phyloP scores from a whole-genome alignment of 2,113 vertebrate genomes.

The Misgurnus mizolepis region DNA sequence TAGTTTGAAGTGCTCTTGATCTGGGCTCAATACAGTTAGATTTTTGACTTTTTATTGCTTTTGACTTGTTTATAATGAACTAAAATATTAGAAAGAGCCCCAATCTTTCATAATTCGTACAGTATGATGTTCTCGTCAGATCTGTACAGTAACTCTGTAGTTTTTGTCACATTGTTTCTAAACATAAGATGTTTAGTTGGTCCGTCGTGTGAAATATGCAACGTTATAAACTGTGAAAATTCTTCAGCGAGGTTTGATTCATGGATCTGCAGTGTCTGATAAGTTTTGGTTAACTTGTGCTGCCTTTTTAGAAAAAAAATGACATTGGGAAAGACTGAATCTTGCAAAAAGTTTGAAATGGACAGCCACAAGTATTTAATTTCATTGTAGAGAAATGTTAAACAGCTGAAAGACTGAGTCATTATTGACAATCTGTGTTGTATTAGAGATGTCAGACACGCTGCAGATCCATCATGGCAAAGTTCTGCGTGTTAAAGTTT shows the following conservation, averaged over 20 bases:
- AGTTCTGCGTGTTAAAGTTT: background rate
- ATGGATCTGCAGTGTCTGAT: background rate
- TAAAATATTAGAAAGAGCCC: background rate
- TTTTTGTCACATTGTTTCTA: background rate
- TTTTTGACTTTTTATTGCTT: background rate
- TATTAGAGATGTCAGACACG: background rate
- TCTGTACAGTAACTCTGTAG: background rate
- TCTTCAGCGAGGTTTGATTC: conserved; percentile 5
- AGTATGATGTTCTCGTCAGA: background rate
- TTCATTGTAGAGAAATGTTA: background rate
- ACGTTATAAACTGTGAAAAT: conserved; percentile 20
- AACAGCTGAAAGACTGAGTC: background rate
- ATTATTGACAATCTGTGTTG: conserved; percentile 8
- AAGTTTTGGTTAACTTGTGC: background rate
- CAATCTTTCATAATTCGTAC: background rate
- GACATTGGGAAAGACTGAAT: too few relatives aligned
- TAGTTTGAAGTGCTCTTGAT: conserved; percentile 56
- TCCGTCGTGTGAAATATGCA: conserved; percentile 18
- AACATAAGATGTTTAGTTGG: background rate
- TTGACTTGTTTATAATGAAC: background rate
- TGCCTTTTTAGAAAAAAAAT: background rate
- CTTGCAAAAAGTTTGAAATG: too few relatives aligned
- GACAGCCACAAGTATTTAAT: too few relatives aligned
- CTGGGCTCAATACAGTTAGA: background rate
- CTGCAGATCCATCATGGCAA: background rate